Percentiles rank a stretch among this genome's conserved stretches.
Evolutionary conservation across 2,888 invertebrate genomes (phyloP).

Genomic region (Erebia epiphron): DNA sequence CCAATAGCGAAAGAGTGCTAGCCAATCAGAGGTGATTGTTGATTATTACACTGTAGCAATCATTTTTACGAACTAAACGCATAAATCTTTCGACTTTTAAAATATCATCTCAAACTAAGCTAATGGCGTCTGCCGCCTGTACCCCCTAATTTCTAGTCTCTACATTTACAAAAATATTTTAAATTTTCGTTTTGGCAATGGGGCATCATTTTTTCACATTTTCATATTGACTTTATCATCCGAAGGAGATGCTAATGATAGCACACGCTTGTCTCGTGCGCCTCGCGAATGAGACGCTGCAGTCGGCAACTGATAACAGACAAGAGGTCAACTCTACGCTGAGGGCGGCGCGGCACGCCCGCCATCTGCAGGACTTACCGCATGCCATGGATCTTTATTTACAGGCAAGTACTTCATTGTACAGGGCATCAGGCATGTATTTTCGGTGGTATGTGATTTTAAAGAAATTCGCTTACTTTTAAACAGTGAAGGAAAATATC

Average conservation of each 20-base stretch:
- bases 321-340: conserved; percentile 47
- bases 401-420: conserved; percentile 46
- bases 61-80: too few relatives aligned
- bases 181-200: not conserved
- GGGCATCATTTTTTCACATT: not conserved
- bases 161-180: not conserved
- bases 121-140: not conserved
- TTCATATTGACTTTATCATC: not conserved
- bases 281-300: conserved; percentile 51
- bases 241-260: conserved; percentile 70
- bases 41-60: too few relatives aligned
- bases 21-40: too few relatives aligned
- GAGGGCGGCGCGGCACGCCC: conserved; percentile 67
- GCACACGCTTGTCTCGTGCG: conserved; percentile 65
- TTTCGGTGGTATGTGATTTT: too few relatives aligned
- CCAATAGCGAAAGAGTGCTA: too few relatives aligned
- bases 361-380: conserved; percentile 63
- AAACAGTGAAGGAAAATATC: too few relatives aligned
- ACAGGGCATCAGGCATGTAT: too few relatives aligned
- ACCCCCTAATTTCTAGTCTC: not conserved
- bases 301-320: conserved; percentile 41
- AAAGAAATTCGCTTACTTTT: too few relatives aligned
- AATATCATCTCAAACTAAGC: not conserved
- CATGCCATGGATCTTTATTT: conserved; percentile 67
- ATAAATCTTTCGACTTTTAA: too few relatives aligned